phyloP scores from a whole-genome alignment of 2,113 vertebrate genomes.

The Phocoena sinus region DNA sequence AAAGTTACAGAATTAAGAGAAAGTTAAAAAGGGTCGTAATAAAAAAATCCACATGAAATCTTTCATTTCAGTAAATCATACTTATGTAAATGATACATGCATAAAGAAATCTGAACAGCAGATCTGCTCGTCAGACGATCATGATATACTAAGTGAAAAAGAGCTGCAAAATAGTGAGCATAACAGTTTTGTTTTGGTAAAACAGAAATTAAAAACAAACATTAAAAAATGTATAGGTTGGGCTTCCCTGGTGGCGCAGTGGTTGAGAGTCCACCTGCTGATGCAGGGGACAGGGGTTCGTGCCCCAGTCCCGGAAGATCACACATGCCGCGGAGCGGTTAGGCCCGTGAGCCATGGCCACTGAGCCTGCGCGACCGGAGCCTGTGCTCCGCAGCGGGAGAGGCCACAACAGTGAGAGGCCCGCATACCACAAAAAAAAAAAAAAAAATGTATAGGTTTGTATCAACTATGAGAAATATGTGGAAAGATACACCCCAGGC shows the following conservation, averaged over 20 bases:
- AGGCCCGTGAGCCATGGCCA: no score
- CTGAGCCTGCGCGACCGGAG: rapidly evolving
- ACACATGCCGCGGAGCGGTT: no score
- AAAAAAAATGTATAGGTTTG: neutral
- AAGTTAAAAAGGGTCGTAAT: neutral
- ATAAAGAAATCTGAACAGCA: neutral
- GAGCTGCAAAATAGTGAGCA: neutral
- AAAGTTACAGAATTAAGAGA: neutral
- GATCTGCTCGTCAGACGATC: neutral
- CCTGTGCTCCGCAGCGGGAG: no score
- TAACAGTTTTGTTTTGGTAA: neutral
- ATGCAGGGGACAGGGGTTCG: no score
- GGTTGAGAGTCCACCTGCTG: no score
- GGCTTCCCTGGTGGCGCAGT: no score
- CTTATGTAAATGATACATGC: neutral
- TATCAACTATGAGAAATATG: neutral
- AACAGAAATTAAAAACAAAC: neutral
- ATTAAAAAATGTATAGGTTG: neutral
- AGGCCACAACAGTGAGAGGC: no score
- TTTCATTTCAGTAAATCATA: neutral
- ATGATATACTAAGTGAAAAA: neutral
- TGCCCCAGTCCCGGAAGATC: no score
- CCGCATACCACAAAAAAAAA: no score
- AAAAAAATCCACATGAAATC: neutral
- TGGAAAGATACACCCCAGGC: neutral